Evolutionary conservation across 1,140 invertebrate species (phyloP).

Genomic region (Drosophila baimaii): DNA sequence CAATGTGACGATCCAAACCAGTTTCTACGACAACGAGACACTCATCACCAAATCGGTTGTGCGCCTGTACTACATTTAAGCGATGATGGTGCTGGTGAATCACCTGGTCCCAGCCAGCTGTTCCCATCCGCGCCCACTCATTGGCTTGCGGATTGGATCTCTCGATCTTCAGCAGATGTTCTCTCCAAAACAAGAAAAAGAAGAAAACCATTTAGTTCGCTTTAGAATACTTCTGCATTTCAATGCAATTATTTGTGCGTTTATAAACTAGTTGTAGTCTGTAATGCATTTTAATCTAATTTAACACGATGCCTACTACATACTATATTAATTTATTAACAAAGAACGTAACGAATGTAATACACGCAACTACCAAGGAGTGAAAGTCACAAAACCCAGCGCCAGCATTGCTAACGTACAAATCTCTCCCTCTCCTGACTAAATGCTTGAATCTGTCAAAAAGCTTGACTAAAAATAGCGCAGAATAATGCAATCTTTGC

Average conservation of each 20-base stretch:
- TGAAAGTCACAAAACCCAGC: slow-evolving; percentile 8
- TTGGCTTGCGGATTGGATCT: slow-evolving; percentile 6
- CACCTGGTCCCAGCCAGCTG: slow-evolving; percentile 49
- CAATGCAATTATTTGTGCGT: slow-evolving; percentile 74
- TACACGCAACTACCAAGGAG: slow-evolving; percentile 23
- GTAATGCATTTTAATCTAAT: slow-evolving; percentile 76
- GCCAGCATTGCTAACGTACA: slow-evolving; percentile 31
- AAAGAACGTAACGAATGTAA: slow-evolving; percentile 64
- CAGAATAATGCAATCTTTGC: slow-evolving; percentile 16
- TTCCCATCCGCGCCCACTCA: slow-evolving; percentile 20
- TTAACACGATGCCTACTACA: slow-evolving; percentile 39
- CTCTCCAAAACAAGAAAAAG: neutral
- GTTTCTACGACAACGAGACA: slow-evolving; percentile 98
- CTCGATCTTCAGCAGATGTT: slow-evolving; percentile 15
- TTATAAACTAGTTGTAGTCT: slow-evolving; percentile 65
- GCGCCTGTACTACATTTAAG: slow-evolving; percentile 96
- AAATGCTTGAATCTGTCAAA: slow-evolving; percentile 18
- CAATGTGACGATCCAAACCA: slow-evolving; percentile 99
- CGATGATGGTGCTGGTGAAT: slow-evolving; percentile 24
- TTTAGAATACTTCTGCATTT: slow-evolving; percentile 60
- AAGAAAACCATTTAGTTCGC: slow-evolving; percentile 6
- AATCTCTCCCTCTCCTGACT: slow-evolving; percentile 24
- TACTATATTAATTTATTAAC: slow-evolving; percentile 63
- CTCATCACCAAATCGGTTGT: slow-evolving; percentile 98
- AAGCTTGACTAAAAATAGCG: slow-evolving; percentile 32